A percentile compares a stretch with the other conserved stretches of the same genome.
Evolutionary conservation across 2,797 vertebrate species (phyloP).

Genomic region (Hoplostethus atlanticus): DNA sequence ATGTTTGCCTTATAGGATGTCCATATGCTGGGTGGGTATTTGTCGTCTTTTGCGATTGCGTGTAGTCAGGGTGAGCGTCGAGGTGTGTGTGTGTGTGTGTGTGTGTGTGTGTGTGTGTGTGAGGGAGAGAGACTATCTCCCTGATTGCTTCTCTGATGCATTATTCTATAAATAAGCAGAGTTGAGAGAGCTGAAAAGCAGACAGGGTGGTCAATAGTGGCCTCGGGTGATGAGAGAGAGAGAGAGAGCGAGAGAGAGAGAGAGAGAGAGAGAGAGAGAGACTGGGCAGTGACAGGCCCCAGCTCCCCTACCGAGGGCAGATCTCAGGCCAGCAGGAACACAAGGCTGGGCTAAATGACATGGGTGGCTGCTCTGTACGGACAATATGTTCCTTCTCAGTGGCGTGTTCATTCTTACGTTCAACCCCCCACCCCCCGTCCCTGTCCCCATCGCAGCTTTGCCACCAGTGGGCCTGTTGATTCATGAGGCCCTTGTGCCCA

Average conservation of each 20-base stretch:
- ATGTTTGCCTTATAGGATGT: conserved; percentile 29
- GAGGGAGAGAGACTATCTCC: conserved; percentile 46
- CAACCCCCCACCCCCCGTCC: conserved; percentile 27
- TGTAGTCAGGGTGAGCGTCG: conserved; percentile 40
- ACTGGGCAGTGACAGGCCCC: conserved; percentile 51
- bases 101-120: conserved; percentile 14
- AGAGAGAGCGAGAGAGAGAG: conserved; percentile 16
- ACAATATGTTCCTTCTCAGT: conserved; percentile 54
- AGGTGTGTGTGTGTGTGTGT: conserved; percentile 8
- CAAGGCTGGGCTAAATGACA: conserved; percentile 21
- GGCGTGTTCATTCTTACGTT: conserved; percentile 32
- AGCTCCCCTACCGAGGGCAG: conserved; percentile 52
- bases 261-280: background rate
- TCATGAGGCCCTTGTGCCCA: background rate
- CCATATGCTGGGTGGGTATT: conserved; percentile 32
- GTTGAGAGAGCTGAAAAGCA: conserved; percentile 77
- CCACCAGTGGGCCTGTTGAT: conserved; percentile 6
- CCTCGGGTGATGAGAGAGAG: conserved; percentile 36
- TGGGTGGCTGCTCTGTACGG: conserved; percentile 38
- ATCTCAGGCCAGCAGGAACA: conserved; percentile 50
- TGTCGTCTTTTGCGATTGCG: conserved; percentile 26
- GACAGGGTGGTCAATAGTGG: conserved; percentile 76
- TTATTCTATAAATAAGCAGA: conserved; percentile 82
- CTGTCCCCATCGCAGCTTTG: conserved; percentile 14
- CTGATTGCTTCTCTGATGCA: conserved; percentile 52